Evolutionary conservation across 2,113 vertebrate genomes (phyloP), one percentile per base, ranked within the genome.

Genomic region (Tupaia tana): DNA sequence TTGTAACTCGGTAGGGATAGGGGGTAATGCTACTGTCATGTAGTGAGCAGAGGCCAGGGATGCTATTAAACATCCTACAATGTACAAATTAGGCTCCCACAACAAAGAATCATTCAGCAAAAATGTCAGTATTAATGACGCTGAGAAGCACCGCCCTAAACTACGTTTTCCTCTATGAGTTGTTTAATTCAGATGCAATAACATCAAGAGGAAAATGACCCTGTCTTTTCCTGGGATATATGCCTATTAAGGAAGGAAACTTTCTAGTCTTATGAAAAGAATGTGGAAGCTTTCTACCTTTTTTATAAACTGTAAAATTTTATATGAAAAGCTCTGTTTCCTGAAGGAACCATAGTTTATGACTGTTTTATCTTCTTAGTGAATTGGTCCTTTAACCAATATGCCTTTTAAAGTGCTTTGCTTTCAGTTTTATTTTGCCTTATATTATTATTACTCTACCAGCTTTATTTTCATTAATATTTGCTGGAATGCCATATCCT

Each of bases 381-480:
- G 58, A 83, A 66, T 88, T 77, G n/a, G 8, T 75, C 27, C 31
- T 92, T 87, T 92, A 56, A 63, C 29, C 7, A 73, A 89, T 74
- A 89, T 67, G 18, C 31, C 52, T 95, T 74, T 90, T 34, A 81
- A 90, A 90, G 31, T 80, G 14, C 9, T 90, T 73, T 79, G 27
- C 2, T 78, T 86, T 89, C 25, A 89, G 85, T 95, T 94, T 3
- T 81, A 18, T 73, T 90, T 90, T 90, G 52, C 71, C 16, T 67
- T 25, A 64, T 66, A 27, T 75, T 75, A 78, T 64, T 82, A 79
- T 80, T 61, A 64, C 14, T 43, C 22, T 9, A 7, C 29, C 6
- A 59, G 10, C 9, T 82, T 96, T 75, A 52, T 93, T 94, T 92
- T 73, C 31, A 43, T 89, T 82, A 66, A 52, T 86, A 89, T 81